Evolutionary conservation across 2,888 invertebrate species (phyloP).

Genomic region (Mesoligia furuncula): DNA sequence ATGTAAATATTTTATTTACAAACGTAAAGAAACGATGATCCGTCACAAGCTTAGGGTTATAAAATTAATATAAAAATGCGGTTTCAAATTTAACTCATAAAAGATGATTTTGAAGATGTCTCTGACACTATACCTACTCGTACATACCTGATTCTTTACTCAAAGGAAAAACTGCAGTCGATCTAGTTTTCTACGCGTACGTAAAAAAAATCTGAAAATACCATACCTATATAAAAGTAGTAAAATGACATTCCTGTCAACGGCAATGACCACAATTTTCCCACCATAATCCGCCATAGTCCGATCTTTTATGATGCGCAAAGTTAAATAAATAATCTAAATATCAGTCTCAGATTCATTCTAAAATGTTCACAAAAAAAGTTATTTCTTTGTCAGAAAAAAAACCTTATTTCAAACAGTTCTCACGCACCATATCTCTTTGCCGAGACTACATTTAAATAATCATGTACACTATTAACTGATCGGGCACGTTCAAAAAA

Average conservation of each 20-base stretch:
- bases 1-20: constrained; percentile 50
- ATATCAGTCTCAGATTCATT: too few relatives aligned
- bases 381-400: not conserved
- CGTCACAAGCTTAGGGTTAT: not conserved
- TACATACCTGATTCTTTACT: not conserved
- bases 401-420: constrained; percentile 13
- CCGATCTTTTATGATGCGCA: too few relatives aligned
- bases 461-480: constrained; percentile 45
- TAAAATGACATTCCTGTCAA: not conserved
- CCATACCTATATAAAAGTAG: too few relatives aligned
- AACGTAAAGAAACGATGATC: constrained; percentile 19
- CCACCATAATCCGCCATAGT: not conserved
- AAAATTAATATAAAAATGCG: not conserved
- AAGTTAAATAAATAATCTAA: too few relatives aligned
- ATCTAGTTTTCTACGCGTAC: not conserved
- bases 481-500: constrained; percentile 44
- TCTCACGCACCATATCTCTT: constrained; percentile 8
- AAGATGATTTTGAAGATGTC: not conserved
- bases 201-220: not conserved
- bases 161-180: too few relatives aligned
- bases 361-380: not conserved
- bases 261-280: too few relatives aligned
- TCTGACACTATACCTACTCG: not conserved
- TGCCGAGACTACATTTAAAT: constrained; percentile 30
- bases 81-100: constrained; percentile 1